Percentiles rank a stretch among this genome's conserved stretches.
phyloP scores from a whole-genome alignment of 2,113 vertebrate genomes.

The Polypterus bichir region DNA sequence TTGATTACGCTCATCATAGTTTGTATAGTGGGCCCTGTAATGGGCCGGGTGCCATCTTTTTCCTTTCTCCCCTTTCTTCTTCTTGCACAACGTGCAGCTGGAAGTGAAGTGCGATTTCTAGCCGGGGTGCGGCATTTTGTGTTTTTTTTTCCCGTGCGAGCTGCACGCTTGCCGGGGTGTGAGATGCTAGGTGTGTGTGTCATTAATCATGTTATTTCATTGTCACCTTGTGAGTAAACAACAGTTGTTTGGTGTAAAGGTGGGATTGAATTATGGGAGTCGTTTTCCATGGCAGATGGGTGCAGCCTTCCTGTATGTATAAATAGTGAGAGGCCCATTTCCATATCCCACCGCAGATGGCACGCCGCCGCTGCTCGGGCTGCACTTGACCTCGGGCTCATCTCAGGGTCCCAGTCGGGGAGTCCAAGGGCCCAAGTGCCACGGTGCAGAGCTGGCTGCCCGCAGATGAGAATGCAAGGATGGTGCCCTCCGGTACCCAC shows the following conservation, averaged over 20 bases:
- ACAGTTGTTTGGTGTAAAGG: constrained; percentile 61
- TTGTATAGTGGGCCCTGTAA: too few species aligned
- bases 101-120: not conserved
- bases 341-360: constrained; percentile 65
- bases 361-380: constrained; percentile 4
- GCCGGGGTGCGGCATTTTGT: not conserved
- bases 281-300: constrained; percentile 65
- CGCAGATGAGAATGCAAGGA: too few species aligned
- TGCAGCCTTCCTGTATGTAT: constrained; percentile 51
- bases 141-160: not conserved
- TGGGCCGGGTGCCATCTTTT: too few species aligned
- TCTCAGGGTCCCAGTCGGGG: too few species aligned
- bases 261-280: constrained; percentile 63
- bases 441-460: too few species aligned
- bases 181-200: constrained; percentile 48
- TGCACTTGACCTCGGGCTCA: too few species aligned
- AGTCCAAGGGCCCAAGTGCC: too few species aligned
- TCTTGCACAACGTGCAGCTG: too few species aligned
- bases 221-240: constrained; percentile 65
- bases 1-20: too few species aligned
- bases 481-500: too few species aligned
- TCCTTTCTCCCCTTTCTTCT: too few species aligned
- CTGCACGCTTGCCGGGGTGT: constrained; percentile 41
- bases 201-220: constrained; percentile 46
- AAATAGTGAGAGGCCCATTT: constrained; percentile 63